Evolutionary conservation across 2,888 invertebrate species (phyloP).

Genomic region (Heteromurus nitidus): DNA sequence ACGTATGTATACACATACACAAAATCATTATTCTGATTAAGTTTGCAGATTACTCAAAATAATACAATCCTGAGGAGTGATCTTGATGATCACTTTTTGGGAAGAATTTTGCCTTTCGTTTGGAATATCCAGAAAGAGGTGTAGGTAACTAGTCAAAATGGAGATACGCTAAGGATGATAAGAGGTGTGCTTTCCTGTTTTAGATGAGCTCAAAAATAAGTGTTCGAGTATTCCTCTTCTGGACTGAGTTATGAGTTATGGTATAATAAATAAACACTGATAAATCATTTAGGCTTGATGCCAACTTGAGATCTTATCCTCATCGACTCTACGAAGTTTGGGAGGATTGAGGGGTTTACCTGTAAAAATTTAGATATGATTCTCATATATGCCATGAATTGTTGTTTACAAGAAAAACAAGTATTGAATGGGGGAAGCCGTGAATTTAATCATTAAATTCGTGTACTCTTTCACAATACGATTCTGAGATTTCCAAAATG

Average conservation of each 20-base stretch:
- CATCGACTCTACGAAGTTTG: neutral
- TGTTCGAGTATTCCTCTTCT: too few species aligned
- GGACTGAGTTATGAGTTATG: constrained; percentile 51
- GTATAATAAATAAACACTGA: constrained; percentile 57
- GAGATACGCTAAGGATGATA: too few species aligned
- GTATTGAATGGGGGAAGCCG: constrained; percentile 31
- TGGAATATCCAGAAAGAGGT: too few species aligned
- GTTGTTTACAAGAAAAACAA: constrained; percentile 21
- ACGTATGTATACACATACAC: too few species aligned
- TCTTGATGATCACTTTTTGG: neutral
- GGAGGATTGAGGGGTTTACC: neutral
- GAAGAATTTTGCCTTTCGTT: too few species aligned
- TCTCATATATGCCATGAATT: neutral
- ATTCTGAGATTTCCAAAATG: neutral
- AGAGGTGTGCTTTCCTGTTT: too few species aligned
- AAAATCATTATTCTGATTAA: constrained; percentile 28
- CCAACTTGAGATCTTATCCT: constrained; percentile 45
- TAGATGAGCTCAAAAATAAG: too few species aligned
- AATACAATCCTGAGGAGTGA: neutral
- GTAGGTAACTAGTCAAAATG: too few species aligned
- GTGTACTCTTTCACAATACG: constrained; percentile 12
- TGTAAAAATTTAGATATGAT: neutral
- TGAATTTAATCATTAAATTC: constrained; percentile 49
- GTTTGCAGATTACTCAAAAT: constrained; percentile 9
- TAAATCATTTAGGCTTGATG: constrained; percentile 60